A percentile compares a stretch with the other conserved stretches of the same genome.
These are phyloP conservation scores for Periplaneta americana DNA, from an alignment of 1,140 invertebrate species.

Conservation along the genomic window DNA sequence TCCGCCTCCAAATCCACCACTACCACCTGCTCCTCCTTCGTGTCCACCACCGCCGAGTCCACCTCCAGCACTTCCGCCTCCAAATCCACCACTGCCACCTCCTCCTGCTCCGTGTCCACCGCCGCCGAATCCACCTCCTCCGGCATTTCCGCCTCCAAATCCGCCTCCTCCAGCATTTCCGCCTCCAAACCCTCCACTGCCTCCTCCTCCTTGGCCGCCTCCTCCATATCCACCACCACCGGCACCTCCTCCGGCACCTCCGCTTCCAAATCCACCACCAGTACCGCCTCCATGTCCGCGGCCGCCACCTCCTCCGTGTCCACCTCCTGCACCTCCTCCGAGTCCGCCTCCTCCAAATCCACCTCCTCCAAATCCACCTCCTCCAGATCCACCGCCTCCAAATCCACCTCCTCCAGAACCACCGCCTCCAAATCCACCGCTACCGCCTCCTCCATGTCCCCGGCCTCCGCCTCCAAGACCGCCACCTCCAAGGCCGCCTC, in stretches of 20 bases:
- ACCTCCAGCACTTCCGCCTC: not conserved
- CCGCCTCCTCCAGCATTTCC: not conserved
- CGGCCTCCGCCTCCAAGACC: not conserved
- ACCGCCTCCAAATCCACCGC: not conserved
- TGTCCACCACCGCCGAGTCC: not conserved
- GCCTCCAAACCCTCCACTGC: not conserved
- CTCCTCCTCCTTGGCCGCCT: not conserved
- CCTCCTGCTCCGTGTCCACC: not conserved
- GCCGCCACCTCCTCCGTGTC: no score
- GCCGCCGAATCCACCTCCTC: not conserved
- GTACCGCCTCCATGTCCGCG: not conserved
- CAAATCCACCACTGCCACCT: not conserved
- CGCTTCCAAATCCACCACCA: not conserved
- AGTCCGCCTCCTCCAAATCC: not conserved
- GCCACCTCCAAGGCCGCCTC: not conserved
- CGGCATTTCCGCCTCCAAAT: not conserved
- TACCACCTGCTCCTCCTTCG: not conserved
- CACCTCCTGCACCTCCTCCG: not conserved
- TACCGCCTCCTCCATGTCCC: not conserved
- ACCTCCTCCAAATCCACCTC: not conserved
- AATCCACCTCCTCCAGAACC: not conserved
- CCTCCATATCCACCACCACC: not conserved
- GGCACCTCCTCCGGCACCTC: not conserved
- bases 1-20: no score
- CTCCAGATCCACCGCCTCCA: not conserved